A percentile compares a stretch with the other conserved stretches of the same genome.
Evolutionary conservation across 2,797 vertebrate genomes (phyloP).

Genomic region (Eupleurogrammus muticus): DNA sequence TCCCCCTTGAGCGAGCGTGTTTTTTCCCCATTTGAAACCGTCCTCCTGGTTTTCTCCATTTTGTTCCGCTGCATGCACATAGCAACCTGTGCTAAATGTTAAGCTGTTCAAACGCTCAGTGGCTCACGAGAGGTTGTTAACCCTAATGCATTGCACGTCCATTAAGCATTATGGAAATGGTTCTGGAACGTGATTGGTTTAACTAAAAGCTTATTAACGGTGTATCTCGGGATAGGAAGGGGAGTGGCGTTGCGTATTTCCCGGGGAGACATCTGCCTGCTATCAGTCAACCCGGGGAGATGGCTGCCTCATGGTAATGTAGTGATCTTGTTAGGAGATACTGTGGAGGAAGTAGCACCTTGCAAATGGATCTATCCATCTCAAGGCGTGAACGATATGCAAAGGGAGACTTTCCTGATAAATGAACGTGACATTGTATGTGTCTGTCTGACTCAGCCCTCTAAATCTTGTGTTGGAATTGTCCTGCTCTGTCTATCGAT

Average conservation of each 20-base stretch:
- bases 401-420: conserved; percentile 45
- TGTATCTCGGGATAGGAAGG: conserved; percentile 48
- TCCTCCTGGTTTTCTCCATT: conserved; percentile 44
- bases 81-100: conserved; percentile 65
- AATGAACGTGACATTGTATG: conserved; percentile 42
- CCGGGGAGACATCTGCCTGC: conserved; percentile 60
- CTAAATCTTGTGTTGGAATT: conserved; percentile 41
- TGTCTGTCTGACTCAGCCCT: conserved; percentile 37
- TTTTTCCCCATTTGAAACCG: conserved; percentile 56
- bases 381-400: conserved; percentile 40
- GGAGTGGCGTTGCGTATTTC: conserved; percentile 57
- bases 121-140: conserved; percentile 76
- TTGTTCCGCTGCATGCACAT: conserved; percentile 46
- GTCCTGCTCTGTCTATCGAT: conserved; percentile 11
- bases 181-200: conserved; percentile 75
- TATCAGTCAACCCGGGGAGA: conserved; percentile 66
- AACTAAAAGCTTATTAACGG: conserved; percentile 81
- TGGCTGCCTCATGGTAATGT: conserved; percentile 63
- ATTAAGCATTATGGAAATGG: conserved; percentile 79
- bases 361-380: conserved; percentile 58
- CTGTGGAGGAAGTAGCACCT: conserved; percentile 46
- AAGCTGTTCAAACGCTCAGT: conserved; percentile 66
- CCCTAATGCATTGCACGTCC: conserved; percentile 74
- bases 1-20: conserved; percentile 34
- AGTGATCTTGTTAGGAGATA: conserved; percentile 65